These are phyloP conservation scores for Phylloscopus collybita DNA, from an alignment of 2,797 vertebrate species.

Conservation along the genomic window DNA sequence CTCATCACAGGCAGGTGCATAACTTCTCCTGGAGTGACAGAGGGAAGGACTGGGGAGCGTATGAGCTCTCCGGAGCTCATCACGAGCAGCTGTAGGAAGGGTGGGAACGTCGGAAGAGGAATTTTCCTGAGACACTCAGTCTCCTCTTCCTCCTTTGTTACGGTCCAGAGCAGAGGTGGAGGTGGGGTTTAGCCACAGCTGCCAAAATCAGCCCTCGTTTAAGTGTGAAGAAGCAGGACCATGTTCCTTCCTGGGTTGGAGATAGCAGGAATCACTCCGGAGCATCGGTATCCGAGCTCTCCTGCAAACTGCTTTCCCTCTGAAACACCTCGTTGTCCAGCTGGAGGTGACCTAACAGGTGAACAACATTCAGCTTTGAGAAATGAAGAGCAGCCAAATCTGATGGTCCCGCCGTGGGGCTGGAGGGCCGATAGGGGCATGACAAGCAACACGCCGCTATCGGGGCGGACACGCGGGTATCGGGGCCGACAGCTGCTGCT, in stretches of 20 bases:
- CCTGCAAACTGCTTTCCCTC: too few species aligned
- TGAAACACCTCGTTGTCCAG: neutral
- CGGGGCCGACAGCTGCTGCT: neutral
- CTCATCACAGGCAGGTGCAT: fast-evolving
- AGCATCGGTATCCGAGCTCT: neutral
- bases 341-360: neutral
- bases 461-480: neutral
- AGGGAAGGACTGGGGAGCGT: neutral
- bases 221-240: neutral
- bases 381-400: neutral
- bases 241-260: neutral
- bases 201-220: fast-evolving
- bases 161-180: neutral
- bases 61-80: neutral
- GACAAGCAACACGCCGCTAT: neutral
- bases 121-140: neutral
- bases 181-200: neutral
- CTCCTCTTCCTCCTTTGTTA: neutral
- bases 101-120: neutral
- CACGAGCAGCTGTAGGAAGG: neutral
- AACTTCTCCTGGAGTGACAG: neutral
- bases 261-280: neutral
- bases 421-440: neutral
- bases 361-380: neutral
- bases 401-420: neutral